Base-by-base conservation (phyloP, 1,140 invertebrate species). In the Hetaerina americana region DNA sequence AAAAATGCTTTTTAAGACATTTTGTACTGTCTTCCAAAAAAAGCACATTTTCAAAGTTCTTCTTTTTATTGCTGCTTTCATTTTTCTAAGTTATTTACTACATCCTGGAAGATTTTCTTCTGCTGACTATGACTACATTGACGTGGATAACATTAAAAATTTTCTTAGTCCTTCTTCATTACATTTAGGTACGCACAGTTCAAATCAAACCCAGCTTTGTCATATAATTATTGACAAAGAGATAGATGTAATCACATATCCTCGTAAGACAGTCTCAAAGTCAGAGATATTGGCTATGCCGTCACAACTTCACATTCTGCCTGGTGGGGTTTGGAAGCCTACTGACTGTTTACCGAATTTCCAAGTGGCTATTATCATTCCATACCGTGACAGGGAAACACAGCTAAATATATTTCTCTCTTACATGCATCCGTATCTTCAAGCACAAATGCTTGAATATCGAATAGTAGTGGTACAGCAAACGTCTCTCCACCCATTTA, bases 401-500 rank as follows among this genome's bases (percentile, higher is more conserved):
- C 95, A 99, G 78, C 82, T 98, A 8, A 80, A 87, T 22, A 83
- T 88, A 70, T 95, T 96, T 77, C 82, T 96, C 66, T 88, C 90
- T 75, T 93, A 95, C 78, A 92, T 98, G 79, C 95, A 98, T 82
- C 89, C 90, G 18, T 94, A 95, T 79, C 82, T 99, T 66, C 90
- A 94, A 73, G 83, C 87, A 26, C 96, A 98, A 81, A 86, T 90
- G 77, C 84, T 98, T 24, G 87, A 92, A 78, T 96, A 95, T 77
- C 84, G 88, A 71, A 94, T 99, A 76, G 94, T 93, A 82, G 87
- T 99, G 0, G 86, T 97, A 6, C 95, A 98, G 81, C 96, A 98
- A 83, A 87, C 86, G 71, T 84, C 87, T 69, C 82, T 84, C 3
- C 81, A 84, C 67, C 89, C 92, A 15, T 98, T 98, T 78, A 99